phyloP scores from a whole-genome alignment of 2,113 vertebrate genomes.

The Elgaria multicarinata region DNA sequence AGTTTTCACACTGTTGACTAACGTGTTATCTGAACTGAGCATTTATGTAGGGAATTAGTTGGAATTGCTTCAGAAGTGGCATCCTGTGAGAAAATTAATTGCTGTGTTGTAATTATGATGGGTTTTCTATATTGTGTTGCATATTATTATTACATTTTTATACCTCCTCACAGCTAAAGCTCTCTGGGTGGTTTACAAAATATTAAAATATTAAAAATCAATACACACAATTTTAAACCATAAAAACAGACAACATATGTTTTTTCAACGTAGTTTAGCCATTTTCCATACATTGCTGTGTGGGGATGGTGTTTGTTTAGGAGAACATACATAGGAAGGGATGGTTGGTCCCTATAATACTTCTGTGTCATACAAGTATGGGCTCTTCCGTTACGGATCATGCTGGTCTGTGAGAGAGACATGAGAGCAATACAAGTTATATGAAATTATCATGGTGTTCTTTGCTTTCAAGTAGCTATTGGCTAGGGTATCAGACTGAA shows the following conservation, averaged over 20 bases:
- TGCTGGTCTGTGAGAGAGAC: neutral
- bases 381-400: neutral
- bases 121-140: neutral
- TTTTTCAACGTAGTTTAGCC: too few relatives aligned
- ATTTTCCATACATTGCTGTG: neutral
- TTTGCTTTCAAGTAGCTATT: neutral
- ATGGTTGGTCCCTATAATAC: neutral
- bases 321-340: neutral
- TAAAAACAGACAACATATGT: too few relatives aligned
- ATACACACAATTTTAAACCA: too few relatives aligned
- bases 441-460: neutral
- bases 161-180: too few relatives aligned
- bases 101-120: neutral
- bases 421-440: neutral
- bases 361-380: neutral
- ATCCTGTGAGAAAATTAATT: neutral
- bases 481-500: neutral
- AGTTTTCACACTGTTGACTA: too few relatives aligned
- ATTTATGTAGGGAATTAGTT: neutral
- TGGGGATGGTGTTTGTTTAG: neutral
- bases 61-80: neutral
- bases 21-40: too few relatives aligned
- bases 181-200: too few relatives aligned
- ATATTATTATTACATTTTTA: too few relatives aligned
- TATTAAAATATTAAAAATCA: too few relatives aligned